phyloP scores from a whole-genome alignment of 2,888 invertebrate genomes.

The Petrophora chlorosata region DNA sequence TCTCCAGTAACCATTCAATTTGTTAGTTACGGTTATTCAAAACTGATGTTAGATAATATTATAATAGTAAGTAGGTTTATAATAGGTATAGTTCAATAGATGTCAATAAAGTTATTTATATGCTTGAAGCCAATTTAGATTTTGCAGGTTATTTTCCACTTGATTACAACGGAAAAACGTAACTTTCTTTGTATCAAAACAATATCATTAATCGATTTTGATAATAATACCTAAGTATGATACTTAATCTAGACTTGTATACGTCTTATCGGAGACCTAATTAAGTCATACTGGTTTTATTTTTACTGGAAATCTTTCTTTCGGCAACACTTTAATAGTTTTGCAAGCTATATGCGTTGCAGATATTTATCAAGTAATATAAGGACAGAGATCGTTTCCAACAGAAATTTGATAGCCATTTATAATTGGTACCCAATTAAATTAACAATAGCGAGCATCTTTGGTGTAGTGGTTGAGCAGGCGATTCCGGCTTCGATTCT shows the following conservation, averaged over 20 bases:
- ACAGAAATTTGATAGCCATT: no score
- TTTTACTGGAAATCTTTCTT: background rate
- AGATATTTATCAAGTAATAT: background rate
- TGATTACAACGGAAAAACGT: conserved; percentile 4
- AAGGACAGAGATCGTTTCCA: background rate
- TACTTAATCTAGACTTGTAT: conserved; percentile 20
- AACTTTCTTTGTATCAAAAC: conserved; percentile 5
- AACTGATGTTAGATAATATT: no score
- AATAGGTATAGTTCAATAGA: no score
- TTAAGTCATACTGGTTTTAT: conserved; percentile 10
- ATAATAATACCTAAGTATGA: conserved; percentile 9
- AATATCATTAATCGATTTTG: conserved; percentile 13
- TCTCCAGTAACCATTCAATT: no score
- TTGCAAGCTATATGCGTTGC: background rate
- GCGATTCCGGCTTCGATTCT: no score
- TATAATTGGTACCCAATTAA: no score
- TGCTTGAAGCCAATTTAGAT: no score
- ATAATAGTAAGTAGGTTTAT: no score
- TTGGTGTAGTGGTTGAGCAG: no score
- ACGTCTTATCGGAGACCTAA: conserved; percentile 19
- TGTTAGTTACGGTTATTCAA: no score
- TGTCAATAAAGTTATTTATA: no score
- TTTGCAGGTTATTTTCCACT: conserved; percentile 1
- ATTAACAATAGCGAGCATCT: no score
- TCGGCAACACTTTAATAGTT: background rate